Percentiles rank a stretch among this genome's conserved stretches.
Conservation (phyloP, 2,888 invertebrate species). For the Tridacna gigas region DNA sequence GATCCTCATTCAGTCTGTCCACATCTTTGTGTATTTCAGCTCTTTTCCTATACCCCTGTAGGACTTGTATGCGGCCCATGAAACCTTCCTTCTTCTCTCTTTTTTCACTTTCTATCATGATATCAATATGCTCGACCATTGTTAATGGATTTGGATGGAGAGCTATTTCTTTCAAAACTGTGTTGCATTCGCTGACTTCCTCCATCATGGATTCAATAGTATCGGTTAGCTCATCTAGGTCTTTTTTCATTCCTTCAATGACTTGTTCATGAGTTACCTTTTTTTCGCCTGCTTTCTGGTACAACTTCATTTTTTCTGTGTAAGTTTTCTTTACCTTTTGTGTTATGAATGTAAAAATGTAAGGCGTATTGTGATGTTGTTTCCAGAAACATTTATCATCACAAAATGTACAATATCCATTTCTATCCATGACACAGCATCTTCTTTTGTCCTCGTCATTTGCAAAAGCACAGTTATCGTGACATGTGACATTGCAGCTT, state of each 20-base stretch:
- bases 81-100: constrained; percentile 45
- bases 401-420: constrained; percentile 50
- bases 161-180: constrained; percentile 44
- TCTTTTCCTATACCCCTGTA: constrained; percentile 27
- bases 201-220: constrained; percentile 38
- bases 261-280: constrained; percentile 33
- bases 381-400: constrained; percentile 47
- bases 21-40: constrained; percentile 25
- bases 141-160: constrained; percentile 49
- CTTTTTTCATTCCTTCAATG: constrained; percentile 37
- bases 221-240: constrained; percentile 29
- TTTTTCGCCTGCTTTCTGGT: constrained; percentile 34
- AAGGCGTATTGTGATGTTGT: constrained; percentile 53
- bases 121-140: constrained; percentile 56
- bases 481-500: constrained; percentile 55
- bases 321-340: constrained; percentile 40
- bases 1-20: constrained; percentile 20
- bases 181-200: constrained; percentile 41
- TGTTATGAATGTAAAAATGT: constrained; percentile 33
- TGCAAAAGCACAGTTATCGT: constrained; percentile 41
- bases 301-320: constrained; percentile 40
- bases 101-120: constrained; percentile 56
- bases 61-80: constrained; percentile 23
- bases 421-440: constrained; percentile 53
- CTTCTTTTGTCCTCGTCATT: constrained; percentile 43